Base-by-base conservation (phyloP, 2,888 invertebrate genomes). In the Leptinotarsa tumamoca region DNA sequence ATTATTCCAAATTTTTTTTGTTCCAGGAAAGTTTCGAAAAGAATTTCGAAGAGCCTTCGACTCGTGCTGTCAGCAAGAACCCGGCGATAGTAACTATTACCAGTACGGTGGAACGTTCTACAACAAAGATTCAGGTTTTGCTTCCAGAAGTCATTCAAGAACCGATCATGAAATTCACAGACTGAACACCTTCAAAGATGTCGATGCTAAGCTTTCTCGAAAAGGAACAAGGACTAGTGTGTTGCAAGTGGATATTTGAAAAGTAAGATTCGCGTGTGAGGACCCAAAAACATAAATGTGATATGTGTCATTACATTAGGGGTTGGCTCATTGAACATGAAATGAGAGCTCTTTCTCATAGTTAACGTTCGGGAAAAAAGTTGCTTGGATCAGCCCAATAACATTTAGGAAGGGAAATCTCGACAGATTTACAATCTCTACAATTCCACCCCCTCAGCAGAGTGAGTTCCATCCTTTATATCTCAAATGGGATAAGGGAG, bases 31-130 rank as follows among this genome's bases (percentile, higher is more conserved):
- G 89, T 94, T 94, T 87, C 92, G 93, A 13, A 91, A 92, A 79
- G 94, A 94, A 85, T 94, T 94, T 87, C 91, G 91, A 81, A 91
- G 93, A 80, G 92, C 93, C 1, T 92, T 94, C 87, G 92, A 92
- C 87, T 92, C 92, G 84, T 93, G 93, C 80, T 86, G 85, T 72
- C 85, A 85, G 68, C 74, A 78, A 17, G 76, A 79, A 18, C 67
- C 58, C 21, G 66, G 49, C 5, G 76, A 77, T n/a, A 49, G 79
- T 1, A 69, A 76, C 17, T 76, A 78, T 66, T 73, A 78, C 68
- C 74, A 79, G 21, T 79, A 78, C 17, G 80, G 78, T 21, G 77
- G 78, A 14, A 81, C 81, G 13, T 77, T 74, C 67, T 80, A 73
- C 71, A 68, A 81, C 75, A 82, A 81, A 72, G 82, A 82, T 58